Evolutionary conservation across 2,113 vertebrate genomes (phyloP), one percentile per base, ranked within the genome.

Genomic region (Gorilla gorilla): DNA sequence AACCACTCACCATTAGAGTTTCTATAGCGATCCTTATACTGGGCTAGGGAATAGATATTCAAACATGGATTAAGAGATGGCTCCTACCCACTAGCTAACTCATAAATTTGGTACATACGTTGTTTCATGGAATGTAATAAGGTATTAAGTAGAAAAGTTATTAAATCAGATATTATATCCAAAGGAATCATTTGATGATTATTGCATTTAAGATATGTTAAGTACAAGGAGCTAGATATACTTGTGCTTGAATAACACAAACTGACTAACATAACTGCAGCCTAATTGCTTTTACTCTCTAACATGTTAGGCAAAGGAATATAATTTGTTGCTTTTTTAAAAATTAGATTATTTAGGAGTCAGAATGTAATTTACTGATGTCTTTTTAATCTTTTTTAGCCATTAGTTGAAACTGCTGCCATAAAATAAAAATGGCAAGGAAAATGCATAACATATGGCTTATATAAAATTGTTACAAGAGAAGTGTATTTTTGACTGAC

Each of bases 351-450:
- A 70, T 80, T 90, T 94, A 91, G 40, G 32, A 92, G 20, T 23
- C n/a, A 96, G 93, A 78, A 61, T 96, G 50, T 92, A 96, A 89
- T 89, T 97, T 92, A 64, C 32, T 83, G 52, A 80, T n/a, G 35
- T 87, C 22, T 83, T 93, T 96, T 96, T 94, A 93, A 90, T 95
- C 43, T 93, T 97, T 83, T 25, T 73, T 40, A 80, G 40, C 43
- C 80, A 96, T 95, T 93, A 70, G 38, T 76, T 96, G 35, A 76
- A 87, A 86, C 25, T 92, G 52, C 27, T 91, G 18, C 45, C 38
- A 72, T 92, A 96, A 94, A 75, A 64, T 89, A 96, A 93, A 82
- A 43, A 70, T 89, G 50, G 73, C 59, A 97, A 90, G 82, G 20
- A 76, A 93, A 87, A 91, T 68, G 52, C 8, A 40, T 57, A 97